Conservation (phyloP, 2,113 vertebrate species). For the Platichthys flesus region DNA sequence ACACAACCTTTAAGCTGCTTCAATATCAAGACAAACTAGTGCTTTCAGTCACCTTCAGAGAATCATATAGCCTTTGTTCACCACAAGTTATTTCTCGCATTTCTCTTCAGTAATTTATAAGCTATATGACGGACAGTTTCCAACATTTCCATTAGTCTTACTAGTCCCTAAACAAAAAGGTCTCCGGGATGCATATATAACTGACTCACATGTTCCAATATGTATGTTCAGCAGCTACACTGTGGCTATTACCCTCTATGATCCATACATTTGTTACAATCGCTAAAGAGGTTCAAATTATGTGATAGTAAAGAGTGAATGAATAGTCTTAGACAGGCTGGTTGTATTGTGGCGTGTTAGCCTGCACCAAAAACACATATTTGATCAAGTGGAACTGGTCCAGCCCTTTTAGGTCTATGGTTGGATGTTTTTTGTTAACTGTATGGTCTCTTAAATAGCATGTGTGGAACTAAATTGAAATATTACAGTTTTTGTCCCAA, state of each 20-base stretch:
- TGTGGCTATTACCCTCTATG: constrained; percentile 22
- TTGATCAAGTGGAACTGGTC: background rate
- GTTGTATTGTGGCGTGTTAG: constrained; percentile 1
- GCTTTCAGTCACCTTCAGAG: background rate
- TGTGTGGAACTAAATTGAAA: background rate
- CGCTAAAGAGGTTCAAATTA: constrained; percentile 31
- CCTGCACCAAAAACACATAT: background rate
- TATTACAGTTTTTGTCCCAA: background rate
- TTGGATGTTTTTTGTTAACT: background rate
- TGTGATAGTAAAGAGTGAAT: constrained; percentile 8
- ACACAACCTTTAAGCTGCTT: background rate
- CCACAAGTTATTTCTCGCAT: constrained; percentile 43
- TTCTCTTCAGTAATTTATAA: constrained; percentile 41
- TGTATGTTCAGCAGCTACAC: constrained; percentile 43
- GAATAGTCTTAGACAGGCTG: background rate
- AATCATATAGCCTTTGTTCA: constrained; percentile 25
- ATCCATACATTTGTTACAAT: constrained; percentile 36
- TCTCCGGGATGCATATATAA: constrained; percentile 9
- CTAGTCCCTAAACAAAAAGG: background rate
- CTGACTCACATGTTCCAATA: constrained; percentile 18
- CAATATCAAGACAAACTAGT: background rate
- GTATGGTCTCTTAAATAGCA: background rate
- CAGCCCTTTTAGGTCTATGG: background rate
- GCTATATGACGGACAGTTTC: constrained; percentile 9
- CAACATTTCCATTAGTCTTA: background rate